A percentile compares a stretch with the other conserved stretches of the same genome.
Evolutionary conservation across 2,113 vertebrate species (phyloP).

Genomic region (Propithecus coquereli): DNA sequence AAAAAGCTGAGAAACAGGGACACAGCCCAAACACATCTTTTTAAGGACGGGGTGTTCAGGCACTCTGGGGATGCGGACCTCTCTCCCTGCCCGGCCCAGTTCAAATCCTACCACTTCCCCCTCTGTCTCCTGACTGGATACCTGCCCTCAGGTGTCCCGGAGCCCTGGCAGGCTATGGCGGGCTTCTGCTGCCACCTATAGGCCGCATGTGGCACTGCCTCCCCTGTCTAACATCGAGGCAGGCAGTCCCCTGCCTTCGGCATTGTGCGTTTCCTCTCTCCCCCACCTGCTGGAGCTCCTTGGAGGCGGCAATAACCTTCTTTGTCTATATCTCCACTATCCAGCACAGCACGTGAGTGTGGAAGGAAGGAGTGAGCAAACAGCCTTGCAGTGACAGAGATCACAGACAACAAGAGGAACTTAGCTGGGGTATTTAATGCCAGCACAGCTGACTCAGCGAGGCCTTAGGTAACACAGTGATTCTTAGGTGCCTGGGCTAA

Average conservation of each 20-base stretch:
- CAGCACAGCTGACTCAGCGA: not conserved
- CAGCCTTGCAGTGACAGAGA: not conserved
- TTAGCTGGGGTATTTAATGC: not conserved
- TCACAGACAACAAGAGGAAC: not conserved
- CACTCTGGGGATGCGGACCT: not conserved
- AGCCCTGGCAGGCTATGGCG: not conserved
- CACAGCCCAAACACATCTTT: not conserved
- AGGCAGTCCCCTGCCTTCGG: not conserved
- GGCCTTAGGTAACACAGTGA: not conserved
- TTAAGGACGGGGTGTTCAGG: not conserved
- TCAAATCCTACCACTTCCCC: not conserved
- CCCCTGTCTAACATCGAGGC: not conserved
- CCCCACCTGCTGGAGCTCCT: not conserved
- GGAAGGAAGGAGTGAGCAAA: not conserved
- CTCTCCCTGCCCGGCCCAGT: not conserved
- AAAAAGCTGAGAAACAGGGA: not conserved
- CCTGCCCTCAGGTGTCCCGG: not conserved
- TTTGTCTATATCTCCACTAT: not conserved
- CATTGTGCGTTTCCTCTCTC: not conserved
- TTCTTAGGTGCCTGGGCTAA: not conserved
- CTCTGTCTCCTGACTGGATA: rapidly evolving
- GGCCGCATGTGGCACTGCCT: slow-evolving; percentile 24
- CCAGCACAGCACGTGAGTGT: too few species aligned
- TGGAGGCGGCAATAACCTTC: not conserved
- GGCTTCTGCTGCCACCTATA: slow-evolving; percentile 81